Base-by-base conservation (phyloP, 2,797 vertebrate genomes). In the Eutrigla gurnardus region DNA sequence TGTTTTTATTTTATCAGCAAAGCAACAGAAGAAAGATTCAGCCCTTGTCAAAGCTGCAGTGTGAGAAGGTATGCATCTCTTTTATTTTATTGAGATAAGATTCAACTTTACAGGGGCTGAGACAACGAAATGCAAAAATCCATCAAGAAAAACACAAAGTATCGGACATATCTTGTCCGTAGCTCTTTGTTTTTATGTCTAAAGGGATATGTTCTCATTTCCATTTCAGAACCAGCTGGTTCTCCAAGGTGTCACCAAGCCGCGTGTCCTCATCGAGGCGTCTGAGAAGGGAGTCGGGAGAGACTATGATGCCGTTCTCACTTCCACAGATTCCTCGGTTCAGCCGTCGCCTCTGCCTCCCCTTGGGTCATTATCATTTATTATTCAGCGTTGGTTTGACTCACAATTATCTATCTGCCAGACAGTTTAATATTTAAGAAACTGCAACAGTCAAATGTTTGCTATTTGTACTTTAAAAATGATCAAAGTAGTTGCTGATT, bases 291-390 rank as follows among this genome's bases (percentile, higher is more conserved):
- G 92, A 73, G 65, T 85, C 4, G 71, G 85, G 63, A 86, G 91
- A 9, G 89, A 93, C 15, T 42, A 52, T 8, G 94, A 95, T 59
- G 91, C 91, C 64, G 93, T 91, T 53, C 93, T 94, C 68, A 87
- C 91, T 36, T 95, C 96, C 84, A 93, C 92, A 88, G 94, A 94
- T 46, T 88, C 96, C 81, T 94, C 93, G 80, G 92, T 95, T 88
- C 95, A 84, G 67, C 93, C 94, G 11, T 95, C 95, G 0, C 95
- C 96, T 88, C 80, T 96, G 75, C 96, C 96, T 75, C 93, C 92
- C n/a, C 91, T 96, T 70, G 95, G 95, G 96, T 97, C 91, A 94
- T n/a, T 64, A 42, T 53, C 10, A 12, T 25, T 46, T 4, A 5
- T 33, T 18, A 6, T 54, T 47, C 3, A 5, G 7, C 17, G 7